Base-by-base conservation (phyloP, 35 echinoderm and acorn worm species). In the Apostichopus japonicus region DNA sequence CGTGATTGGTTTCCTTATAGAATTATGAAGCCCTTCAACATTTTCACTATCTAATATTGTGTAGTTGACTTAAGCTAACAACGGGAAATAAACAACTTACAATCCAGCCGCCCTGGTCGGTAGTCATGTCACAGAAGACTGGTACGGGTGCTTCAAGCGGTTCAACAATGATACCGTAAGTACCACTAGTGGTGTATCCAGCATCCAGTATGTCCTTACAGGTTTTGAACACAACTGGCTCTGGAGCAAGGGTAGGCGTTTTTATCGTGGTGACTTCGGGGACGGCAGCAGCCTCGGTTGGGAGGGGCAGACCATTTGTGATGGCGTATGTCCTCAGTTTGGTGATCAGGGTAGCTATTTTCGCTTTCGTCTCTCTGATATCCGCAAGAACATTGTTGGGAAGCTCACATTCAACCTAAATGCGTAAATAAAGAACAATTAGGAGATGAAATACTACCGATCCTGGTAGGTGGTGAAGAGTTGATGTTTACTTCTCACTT, bases 81-180 rank as follows among this genome's bases (percentile, higher is more conserved):
- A 44, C 33, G 33, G 33, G 33, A 4, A 44, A 44, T 44, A 44
- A 44, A 44, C 33, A 44, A 83, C 79, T 53, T 33, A 83, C 79
- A 54, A 55, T 83, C 79, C 79, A 83, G 52, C 79, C 79, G 33
- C 79, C 79, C 14, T 53, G 54, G 16, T 83, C 79, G 44, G 79
- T 83, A 4, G 24, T 83, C 79, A 83, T 83, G 54, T 83, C 79
- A 54, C 79, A 83, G 17, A 53, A 83, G 24, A 83, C 79, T 44
- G 44, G 44, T 5, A 83, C 79, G 13, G 79, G 51, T 8, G 33
- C 19, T 4, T 33, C 51, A 0, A 10, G n/a, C 54, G 25, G 25
- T 52, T 83, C 79, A 54, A 83, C 17, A 52, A 21, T 54, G 11
- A 83, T 21, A 55, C 6, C 11, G 17, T 83, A 83, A 21, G 54